Evolutionary conservation across 2,888 invertebrate species (phyloP).

Genomic region (Rugalucina vietnamica): DNA sequence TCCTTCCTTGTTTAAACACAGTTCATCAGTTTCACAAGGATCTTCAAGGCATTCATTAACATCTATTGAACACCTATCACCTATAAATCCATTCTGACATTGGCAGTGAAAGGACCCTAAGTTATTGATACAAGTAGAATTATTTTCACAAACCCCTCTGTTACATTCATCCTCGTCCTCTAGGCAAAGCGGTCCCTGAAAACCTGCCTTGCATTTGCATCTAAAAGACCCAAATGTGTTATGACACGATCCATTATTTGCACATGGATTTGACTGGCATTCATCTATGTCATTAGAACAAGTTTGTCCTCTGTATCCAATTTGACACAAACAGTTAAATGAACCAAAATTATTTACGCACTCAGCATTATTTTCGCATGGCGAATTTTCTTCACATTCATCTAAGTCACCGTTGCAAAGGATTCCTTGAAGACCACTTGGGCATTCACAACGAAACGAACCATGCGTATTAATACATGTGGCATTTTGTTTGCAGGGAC

Average conservation of each 20-base stretch:
- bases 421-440: background rate
- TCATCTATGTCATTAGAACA: constrained; percentile 53
- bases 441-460: constrained; percentile 28
- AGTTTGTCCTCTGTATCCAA: constrained; percentile 48
- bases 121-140: constrained; percentile 34
- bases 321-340: constrained; percentile 61
- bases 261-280: constrained; percentile 32
- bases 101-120: constrained; percentile 28
- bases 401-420: constrained; percentile 62
- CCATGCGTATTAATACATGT: constrained; percentile 37
- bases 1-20: constrained; percentile 27
- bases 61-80: constrained; percentile 31
- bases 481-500: constrained; percentile 16
- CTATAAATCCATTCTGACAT: constrained; percentile 24
- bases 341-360: constrained; percentile 60
- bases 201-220: constrained; percentile 33
- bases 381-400: constrained; percentile 52
- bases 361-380: constrained; percentile 63
- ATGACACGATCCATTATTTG: constrained; percentile 35
- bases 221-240: constrained; percentile 27
- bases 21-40: constrained; percentile 38
- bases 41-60: constrained; percentile 44
- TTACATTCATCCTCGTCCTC: constrained; percentile 39
- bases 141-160: constrained; percentile 31
- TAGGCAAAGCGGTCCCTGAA: constrained; percentile 19